These are phyloP conservation scores for Lysandra bellargus DNA, from an alignment of 2,888 invertebrate genomes.

Conservation along the genomic window DNA sequence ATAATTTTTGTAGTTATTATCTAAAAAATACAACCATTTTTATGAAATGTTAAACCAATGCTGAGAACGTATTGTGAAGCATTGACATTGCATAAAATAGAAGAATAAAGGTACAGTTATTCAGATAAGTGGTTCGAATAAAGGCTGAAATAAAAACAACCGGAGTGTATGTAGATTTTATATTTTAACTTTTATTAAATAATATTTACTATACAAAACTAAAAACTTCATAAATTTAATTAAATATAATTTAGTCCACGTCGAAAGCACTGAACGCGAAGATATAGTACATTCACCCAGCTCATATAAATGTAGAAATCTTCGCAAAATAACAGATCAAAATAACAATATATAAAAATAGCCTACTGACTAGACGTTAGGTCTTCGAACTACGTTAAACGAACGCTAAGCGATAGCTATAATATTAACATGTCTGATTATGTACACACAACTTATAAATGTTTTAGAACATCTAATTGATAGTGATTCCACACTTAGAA, in stretches of 20 bases:
- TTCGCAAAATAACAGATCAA: constrained; percentile 50
- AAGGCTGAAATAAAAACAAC: constrained; percentile 38
- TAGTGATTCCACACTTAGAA: constrained; percentile 55
- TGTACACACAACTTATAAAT: constrained; percentile 71
- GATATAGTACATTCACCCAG: constrained; percentile 76
- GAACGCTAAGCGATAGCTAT: constrained; percentile 34
- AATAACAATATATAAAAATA: constrained; percentile 38
- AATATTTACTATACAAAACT: constrained; percentile 72
- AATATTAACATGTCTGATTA: constrained; percentile 64
- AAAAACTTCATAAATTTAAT: constrained; percentile 29
- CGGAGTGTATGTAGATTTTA: constrained; percentile 63
- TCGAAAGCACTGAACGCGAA: constrained; percentile 49
- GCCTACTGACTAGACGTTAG: constrained; percentile 23
- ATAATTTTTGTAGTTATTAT: too few species aligned
- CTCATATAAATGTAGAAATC: constrained; percentile 72
- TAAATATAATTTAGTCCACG: constrained; percentile 29
- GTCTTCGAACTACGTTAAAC: constrained; percentile 35
- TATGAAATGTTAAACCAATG: too few species aligned
- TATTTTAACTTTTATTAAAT: constrained; percentile 76
- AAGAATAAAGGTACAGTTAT: too few species aligned
- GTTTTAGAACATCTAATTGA: constrained; percentile 63
- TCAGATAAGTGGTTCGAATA: not conserved
- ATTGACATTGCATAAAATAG: too few species aligned
- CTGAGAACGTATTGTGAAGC: too few species aligned
- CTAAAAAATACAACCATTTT: too few species aligned